A percentile compares a stretch with the other conserved stretches of the same genome.
Conservation (phyloP, 2,113 vertebrate genomes). For the Alligator sinensis region DNA sequence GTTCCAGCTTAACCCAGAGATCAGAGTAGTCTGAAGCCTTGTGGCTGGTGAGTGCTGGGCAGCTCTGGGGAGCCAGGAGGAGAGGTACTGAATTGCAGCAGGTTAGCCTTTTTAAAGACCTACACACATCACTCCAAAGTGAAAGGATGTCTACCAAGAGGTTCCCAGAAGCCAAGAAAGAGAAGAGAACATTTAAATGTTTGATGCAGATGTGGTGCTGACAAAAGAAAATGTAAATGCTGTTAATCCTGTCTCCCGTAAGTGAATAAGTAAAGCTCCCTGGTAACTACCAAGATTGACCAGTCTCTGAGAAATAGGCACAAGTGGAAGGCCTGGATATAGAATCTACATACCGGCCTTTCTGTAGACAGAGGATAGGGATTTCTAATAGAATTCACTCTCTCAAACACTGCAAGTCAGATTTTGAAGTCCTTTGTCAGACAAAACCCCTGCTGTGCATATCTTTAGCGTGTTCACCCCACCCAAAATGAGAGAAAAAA, state of each 20-base stretch:
- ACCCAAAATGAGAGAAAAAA: neutral
- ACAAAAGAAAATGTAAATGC: neutral
- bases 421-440: neutral
- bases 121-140: neutral
- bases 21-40: neutral
- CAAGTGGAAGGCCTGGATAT: neutral
- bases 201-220: neutral
- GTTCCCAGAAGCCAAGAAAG: neutral
- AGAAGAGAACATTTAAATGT: neutral
- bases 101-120: neutral
- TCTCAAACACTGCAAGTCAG: neutral
- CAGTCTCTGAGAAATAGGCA: neutral
- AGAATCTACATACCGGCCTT: neutral
- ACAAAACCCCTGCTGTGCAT: neutral
- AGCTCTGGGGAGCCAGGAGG: neutral
- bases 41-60: neutral
- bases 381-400: neutral
- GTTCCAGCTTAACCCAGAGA: neutral
- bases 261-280: neutral
- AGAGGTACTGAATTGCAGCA: neutral
- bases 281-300: neutral
- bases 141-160: neutral
- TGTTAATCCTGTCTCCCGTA: neutral
- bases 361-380: neutral
- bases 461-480: neutral